Base-by-base conservation (phyloP, 2,797 vertebrate genomes). In the Parotocinclus haroldoi region DNA sequence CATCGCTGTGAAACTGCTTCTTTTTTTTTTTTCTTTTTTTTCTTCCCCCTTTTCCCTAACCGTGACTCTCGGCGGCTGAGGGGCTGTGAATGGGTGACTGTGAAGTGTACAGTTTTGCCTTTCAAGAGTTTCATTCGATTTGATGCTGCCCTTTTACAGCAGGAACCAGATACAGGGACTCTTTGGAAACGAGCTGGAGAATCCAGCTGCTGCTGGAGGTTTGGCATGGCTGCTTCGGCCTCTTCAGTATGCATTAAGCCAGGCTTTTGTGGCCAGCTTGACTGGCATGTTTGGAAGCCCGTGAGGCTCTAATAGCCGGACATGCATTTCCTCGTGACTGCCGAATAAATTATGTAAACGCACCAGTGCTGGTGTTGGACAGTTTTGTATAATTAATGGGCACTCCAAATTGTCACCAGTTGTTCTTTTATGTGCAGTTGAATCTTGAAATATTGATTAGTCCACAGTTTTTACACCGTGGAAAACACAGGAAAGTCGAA, bases 331-430 rank as follows among this genome's bases (percentile, higher is more conserved):
- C 72, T 82, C 75, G 66, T 82, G 78, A 83, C 71, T 57, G 75
- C 77, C 77, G 81, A 75, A 88, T 89, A 85, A 91, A 90, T 86
- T 85, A 90, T 89, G 82, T 81, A 87, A 79, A 82, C 78, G 81
- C 81, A 76, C 79, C 77, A 82, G 74, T 82, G 86, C 79, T 78
- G 39, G 78, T 81, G 83, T 87, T 82, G 85, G 83, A 86, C 84
- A 82, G 83, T 86, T 76, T 69, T 89, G 68, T 86, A 88, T 90
- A 88, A 89, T 89, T 88, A 86, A 89, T 89, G 84, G 83, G 81
- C 83, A 77, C 83, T 88, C 78, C 77, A 83, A 87, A 83, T 85
- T 88, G 86, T 89, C 87, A 89, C 85, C 82, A 72, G 84, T 88
- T 87, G 84, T 84, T 87, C 89, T 80, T 85, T 80, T 83, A 82